phyloP scores from a whole-genome alignment of 2,888 invertebrate species.

The Oeneis ivallda region DNA sequence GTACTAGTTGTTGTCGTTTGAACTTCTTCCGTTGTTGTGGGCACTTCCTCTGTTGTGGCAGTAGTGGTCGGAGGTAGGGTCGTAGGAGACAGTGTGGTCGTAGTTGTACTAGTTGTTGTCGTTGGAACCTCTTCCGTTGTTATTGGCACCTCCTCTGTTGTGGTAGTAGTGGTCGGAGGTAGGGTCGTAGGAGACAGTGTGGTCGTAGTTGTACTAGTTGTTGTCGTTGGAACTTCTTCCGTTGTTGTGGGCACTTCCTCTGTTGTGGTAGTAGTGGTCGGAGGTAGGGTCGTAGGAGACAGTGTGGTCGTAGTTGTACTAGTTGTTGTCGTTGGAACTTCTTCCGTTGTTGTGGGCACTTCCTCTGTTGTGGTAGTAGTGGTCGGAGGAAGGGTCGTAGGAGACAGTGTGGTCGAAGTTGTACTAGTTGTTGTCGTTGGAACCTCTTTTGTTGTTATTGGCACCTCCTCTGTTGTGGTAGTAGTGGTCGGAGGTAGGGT shows the following conservation, averaged over 20 bases:
- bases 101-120: background rate
- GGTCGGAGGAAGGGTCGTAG: background rate
- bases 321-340: too few relatives aligned
- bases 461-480: background rate
- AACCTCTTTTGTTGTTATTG: background rate
- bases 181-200: background rate
- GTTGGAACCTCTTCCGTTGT: background rate
- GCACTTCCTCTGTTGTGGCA: background rate
- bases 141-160: background rate
- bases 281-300: background rate
- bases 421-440: background rate
- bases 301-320: constrained; percentile 5
- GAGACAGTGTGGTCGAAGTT: background rate
- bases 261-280: background rate
- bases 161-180: background rate
- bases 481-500: background rate
- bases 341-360: background rate
- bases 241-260: background rate
- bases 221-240: constrained; percentile 1
- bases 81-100: background rate
- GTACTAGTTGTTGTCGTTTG: background rate
- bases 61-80: background rate
- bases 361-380: constrained; percentile 1
- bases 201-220: background rate
- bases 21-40: background rate